Evolutionary conservation across 2,113 vertebrate genomes (phyloP).

Genomic region (Atlantisia rogersi): DNA sequence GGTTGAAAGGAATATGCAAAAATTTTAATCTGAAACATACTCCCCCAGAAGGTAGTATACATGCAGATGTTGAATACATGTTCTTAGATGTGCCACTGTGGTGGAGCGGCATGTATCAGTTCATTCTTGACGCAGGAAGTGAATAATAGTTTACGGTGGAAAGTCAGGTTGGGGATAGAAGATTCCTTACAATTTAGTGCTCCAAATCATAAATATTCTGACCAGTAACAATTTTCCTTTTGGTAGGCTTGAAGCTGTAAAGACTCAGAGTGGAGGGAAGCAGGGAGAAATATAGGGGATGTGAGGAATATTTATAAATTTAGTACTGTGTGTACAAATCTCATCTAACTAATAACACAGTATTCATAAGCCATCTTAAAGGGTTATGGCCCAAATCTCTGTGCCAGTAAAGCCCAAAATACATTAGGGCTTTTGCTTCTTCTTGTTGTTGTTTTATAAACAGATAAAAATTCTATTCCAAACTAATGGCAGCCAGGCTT

Average conservation of each 20-base stretch:
- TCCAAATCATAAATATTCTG: neutral
- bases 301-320: neutral
- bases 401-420: neutral
- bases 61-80: neutral
- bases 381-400: neutral
- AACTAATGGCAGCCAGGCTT: neutral
- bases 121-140: neutral
- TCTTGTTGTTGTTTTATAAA: neutral
- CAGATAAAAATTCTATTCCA: neutral
- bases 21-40: neutral
- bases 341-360: neutral
- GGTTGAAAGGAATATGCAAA: neutral
- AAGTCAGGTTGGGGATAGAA: neutral
- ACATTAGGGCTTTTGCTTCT: neutral
- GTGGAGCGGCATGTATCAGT: neutral
- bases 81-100: neutral
- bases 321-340: neutral
- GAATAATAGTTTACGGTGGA: neutral
- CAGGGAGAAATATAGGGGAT: accelerated
- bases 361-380: neutral
- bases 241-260: neutral
- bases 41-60: neutral
- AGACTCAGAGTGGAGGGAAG: neutral
- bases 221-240: neutral
- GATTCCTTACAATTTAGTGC: neutral